phyloP scores from a whole-genome alignment of 2,888 invertebrate genomes.

The Phorcus lineatus region DNA sequence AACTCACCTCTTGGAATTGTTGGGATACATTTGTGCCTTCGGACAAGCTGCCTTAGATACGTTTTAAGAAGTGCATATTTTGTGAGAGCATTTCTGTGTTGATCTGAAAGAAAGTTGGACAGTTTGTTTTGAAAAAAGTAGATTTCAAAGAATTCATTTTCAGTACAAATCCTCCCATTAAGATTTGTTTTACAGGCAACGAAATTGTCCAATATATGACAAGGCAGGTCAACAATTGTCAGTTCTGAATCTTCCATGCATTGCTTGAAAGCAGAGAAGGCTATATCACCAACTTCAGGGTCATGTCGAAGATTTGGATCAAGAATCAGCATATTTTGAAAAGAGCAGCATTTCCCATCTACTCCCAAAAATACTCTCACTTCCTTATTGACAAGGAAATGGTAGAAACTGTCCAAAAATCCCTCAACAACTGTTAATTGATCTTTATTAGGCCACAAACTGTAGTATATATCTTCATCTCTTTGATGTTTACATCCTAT shows the following conservation, averaged over 20 bases:
- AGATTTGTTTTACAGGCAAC: conserved; percentile 27
- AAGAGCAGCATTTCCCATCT: conserved; percentile 36
- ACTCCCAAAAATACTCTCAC: neutral
- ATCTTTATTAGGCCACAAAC: conserved; percentile 48
- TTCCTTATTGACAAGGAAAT: neutral
- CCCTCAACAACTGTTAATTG: neutral
- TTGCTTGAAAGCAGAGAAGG: conserved; percentile 28
- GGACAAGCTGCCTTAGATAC: conserved; percentile 34
- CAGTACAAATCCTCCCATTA: conserved; percentile 37
- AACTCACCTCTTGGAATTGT: conserved; percentile 46
- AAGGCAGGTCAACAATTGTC: conserved; percentile 26
- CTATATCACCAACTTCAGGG: conserved; percentile 22
- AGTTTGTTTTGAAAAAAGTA: conserved; percentile 49
- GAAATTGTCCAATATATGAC: conserved; percentile 24
- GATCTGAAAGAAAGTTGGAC: neutral
- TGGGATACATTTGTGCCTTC: conserved; percentile 45
- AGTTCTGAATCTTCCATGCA: neutral
- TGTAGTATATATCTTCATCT: conserved; percentile 41
- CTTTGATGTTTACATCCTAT: neutral
- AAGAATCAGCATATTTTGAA: conserved; percentile 45
- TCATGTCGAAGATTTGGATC: conserved; percentile 27
- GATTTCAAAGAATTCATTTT: conserved; percentile 43
- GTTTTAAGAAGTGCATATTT: conserved; percentile 40
- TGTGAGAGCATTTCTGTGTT: conserved; percentile 45
- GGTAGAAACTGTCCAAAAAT: neutral